Conservation (phyloP, 2,888 invertebrate species). For the Odontothrips loti region DNA sequence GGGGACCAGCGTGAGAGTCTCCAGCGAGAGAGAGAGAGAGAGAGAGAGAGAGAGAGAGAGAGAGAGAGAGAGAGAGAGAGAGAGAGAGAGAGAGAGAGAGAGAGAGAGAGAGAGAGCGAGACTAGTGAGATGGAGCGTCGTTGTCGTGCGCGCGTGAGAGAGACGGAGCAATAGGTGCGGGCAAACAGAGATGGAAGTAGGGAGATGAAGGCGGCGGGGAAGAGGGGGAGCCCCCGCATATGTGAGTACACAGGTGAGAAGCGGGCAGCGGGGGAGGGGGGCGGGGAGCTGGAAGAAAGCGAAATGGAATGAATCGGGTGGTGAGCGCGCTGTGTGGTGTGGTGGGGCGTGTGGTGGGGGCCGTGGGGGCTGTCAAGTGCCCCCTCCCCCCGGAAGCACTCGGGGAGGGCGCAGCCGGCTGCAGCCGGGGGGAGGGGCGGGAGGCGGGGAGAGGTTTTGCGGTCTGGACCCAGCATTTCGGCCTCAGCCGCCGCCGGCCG, state of each 20-base stretch:
- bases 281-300: constrained; percentile 6
- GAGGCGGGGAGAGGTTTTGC: not conserved
- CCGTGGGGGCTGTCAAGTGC: not conserved
- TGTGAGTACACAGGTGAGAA: not conserved
- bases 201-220: not conserved
- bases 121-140: not conserved
- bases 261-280: not conserved
- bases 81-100: not conserved
- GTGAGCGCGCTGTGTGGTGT: not conserved
- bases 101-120: not conserved
- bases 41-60: not conserved
- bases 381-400: not conserved
- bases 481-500: too few species aligned
- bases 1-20: constrained; percentile 21
- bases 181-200: not conserved
- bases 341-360: not conserved
- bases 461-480: too few species aligned
- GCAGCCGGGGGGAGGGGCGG: not conserved
- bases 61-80: not conserved
- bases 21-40: not conserved
- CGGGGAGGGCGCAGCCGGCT: not conserved
- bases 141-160: not conserved
- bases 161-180: not conserved
- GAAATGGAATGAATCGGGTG: constrained; percentile 11
- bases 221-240: not conserved